These are phyloP conservation scores for Euthynnus affinis DNA, from an alignment of 2,797 vertebrate genomes.

Conservation along the genomic window DNA sequence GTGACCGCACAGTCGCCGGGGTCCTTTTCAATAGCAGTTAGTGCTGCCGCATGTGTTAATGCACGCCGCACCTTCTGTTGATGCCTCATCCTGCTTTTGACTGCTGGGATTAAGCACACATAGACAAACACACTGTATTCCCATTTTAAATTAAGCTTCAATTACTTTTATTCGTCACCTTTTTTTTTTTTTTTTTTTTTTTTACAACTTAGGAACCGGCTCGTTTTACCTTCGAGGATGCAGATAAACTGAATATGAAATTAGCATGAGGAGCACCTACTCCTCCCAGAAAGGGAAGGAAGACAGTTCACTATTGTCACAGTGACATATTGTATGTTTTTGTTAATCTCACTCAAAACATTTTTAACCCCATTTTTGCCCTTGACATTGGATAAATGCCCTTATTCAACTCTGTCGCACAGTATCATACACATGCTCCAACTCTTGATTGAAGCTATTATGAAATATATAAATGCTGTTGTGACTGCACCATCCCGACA, in stretches of 20 bases:
- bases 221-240: not conserved
- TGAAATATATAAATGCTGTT: no score
- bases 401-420: no score
- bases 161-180: no score
- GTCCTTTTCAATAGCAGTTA: conserved; percentile 38
- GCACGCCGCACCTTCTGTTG: conserved; percentile 28
- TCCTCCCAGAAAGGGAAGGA: no score
- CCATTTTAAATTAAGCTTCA: not conserved
- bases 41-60: conserved; percentile 16
- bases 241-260: not conserved
- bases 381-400: no score
- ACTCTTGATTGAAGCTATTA: not conserved
- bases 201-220: no score
- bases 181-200: no score
- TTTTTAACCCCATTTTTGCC: no score
- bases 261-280: no score
- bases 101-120: not conserved
- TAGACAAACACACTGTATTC: not conserved
- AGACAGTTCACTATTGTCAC: no score
- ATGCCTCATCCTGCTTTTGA: not conserved
- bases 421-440: not conserved
- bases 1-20: conserved; percentile 53
- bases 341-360: no score
- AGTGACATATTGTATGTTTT: no score
- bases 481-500: not conserved